Evolutionary conservation across 2,113 vertebrate genomes (phyloP).

Genomic region (Balaenoptera acutorostrata): DNA sequence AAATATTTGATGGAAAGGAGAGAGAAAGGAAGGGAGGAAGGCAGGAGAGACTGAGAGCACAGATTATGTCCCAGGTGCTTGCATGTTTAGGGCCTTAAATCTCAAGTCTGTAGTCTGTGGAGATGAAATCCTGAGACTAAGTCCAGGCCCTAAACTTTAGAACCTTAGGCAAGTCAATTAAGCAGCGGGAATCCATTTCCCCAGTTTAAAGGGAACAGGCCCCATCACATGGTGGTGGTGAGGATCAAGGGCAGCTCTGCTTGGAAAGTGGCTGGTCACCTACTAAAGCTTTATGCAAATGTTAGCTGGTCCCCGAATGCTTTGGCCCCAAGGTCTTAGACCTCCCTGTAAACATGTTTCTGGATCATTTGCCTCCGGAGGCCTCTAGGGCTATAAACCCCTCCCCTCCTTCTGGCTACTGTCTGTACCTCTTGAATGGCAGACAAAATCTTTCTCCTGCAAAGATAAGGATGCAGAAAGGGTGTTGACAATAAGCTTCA

Average conservation of each 20-base stretch:
- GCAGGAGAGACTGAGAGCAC: neutral
- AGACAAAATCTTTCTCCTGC: conserved; percentile 30
- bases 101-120: neutral
- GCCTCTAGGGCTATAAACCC: neutral
- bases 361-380: neutral
- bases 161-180: neutral
- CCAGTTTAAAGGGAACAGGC: neutral
- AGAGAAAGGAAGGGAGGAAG: neutral
- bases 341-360: conserved; percentile 20
- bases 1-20: neutral
- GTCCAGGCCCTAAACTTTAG: neutral
- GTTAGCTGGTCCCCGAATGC: too few species aligned
- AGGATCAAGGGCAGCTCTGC: neutral
- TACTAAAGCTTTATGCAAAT: neutral
- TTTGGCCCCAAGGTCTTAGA: neutral
- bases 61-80: fast-evolving
- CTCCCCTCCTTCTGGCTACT: neutral
- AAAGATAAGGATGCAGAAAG: conserved; percentile 49
- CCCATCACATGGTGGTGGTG: fast-evolving
- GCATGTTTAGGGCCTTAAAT: neutral
- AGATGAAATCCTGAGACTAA: too few species aligned
- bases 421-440: neutral
- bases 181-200: too few species aligned
- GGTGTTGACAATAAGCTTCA: conserved; percentile 60
- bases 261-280: neutral